Evolutionary conservation across 2,797 vertebrate species (phyloP), one percentile per base, ranked within the genome.

Genomic region (Ctenopoma multispine): DNA sequence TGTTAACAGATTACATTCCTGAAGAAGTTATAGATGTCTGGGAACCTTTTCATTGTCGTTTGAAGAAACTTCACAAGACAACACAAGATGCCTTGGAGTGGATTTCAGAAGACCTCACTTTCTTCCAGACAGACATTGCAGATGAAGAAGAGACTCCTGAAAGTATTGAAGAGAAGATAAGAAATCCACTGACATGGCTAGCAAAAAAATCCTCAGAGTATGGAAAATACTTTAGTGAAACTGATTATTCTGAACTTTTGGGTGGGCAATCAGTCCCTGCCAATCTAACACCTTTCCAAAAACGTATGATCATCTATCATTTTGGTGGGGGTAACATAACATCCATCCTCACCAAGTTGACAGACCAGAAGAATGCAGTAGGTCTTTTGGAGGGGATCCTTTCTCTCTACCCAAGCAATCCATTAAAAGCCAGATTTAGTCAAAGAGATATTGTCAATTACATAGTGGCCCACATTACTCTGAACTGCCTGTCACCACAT

Each of bases 51-150:
- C 96, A 96, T 68, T 23, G 23, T 1, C 75, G 38, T 15, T 79
- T 96, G 66, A 96, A 95, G 90, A 86, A 86, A 0, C 88, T 96
- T 54, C 90, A 88, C 0, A 87, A 83, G 3, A 90, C 88, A 59
- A 83, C 96, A 69, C 90, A 90, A 59, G 82, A 93, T 18, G 90
- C 95, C 1, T 75, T 96, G 63, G 94, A 95, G 69, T 95, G 94
- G 93, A 94, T 96, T 68, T 95, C 95, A 10, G 95, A 95, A 58
- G 95, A 96, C 55, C 77, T 96, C 18, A 94, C 93, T 80, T 96
- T 95, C 38, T 96, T 96, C 78, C 96, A 96, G 85, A 95, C 93
- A 61, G 94, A 95, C n/a, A 91, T 93, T 56, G 43, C 17, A 17
- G 93, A 93, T 36, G 91, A 93, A 57, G 87, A 82, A 1, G 84